These are phyloP conservation scores for Drosophila ochracea DNA, from an alignment of 2,888 invertebrate genomes.

Conservation along the genomic window DNA sequence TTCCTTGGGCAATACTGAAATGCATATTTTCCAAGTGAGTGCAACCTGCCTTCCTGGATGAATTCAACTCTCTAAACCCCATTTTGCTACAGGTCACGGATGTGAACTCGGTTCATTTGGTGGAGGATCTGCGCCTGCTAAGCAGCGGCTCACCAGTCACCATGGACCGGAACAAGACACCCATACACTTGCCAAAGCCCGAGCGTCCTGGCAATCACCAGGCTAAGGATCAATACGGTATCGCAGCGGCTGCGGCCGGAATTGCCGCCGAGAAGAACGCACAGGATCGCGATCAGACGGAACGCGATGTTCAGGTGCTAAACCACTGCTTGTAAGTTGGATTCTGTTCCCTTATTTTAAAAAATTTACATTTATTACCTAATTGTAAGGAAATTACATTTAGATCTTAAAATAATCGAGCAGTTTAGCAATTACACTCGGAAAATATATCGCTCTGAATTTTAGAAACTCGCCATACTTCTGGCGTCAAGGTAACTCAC, in stretches of 20 bases:
- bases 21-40: slow-evolving; percentile 96
- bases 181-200: slow-evolving; percentile 67
- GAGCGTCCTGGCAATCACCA: slow-evolving; percentile 62
- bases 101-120: slow-evolving; percentile 92
- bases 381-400: not conserved
- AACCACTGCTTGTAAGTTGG: slow-evolving; percentile 92
- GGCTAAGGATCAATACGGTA: slow-evolving; percentile 82
- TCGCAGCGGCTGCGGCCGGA: slow-evolving; percentile 84
- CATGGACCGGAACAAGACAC: slow-evolving; percentile 84
- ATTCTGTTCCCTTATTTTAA: no score
- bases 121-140: slow-evolving; percentile 91
- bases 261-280: slow-evolving; percentile 90
- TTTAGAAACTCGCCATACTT: not conserved
- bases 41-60: not conserved
- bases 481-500: not conserved
- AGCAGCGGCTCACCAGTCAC: slow-evolving; percentile 87
- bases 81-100: slow-evolving; percentile 88
- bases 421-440: not conserved
- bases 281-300: slow-evolving; percentile 96
- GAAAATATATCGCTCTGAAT: not conserved
- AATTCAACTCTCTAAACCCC: not conserved
- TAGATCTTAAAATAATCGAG: not conserved
- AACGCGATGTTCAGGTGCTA: slow-evolving; percentile 96
- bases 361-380: not conserved
- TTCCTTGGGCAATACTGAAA: slow-evolving; percentile 91